Evolutionary conservation across 2,113 vertebrate species (phyloP).

Genomic region (Pelodiscus sinensis): DNA sequence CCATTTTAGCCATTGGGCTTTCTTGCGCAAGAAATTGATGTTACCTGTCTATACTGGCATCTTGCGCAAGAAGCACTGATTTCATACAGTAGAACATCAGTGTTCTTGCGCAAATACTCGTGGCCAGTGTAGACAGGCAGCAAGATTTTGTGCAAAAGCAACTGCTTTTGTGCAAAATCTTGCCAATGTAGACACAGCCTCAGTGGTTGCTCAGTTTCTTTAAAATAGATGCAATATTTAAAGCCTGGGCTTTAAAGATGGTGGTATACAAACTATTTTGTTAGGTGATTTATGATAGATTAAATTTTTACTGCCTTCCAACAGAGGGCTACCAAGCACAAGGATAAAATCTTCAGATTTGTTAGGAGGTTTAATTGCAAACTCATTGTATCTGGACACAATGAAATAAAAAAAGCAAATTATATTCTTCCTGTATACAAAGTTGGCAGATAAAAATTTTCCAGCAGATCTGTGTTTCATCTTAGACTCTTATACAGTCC

Average conservation of each 20-base stretch:
- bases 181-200: too few relatives aligned
- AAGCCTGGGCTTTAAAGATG: conserved; percentile 38
- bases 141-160: too few relatives aligned
- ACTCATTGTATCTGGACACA: conserved; percentile 31
- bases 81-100: too few relatives aligned
- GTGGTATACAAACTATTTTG: not conserved
- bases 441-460: not conserved
- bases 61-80: too few relatives aligned
- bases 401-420: conserved; percentile 45
- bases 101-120: too few relatives aligned
- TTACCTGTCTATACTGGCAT: too few relatives aligned
- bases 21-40: too few relatives aligned
- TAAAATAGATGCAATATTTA: conserved; percentile 24
- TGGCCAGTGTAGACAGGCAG: too few relatives aligned
- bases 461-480: not conserved
- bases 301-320: conserved; percentile 48
- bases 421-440: conserved; percentile 25
- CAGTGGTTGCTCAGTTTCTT: not conserved
- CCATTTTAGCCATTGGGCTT: too few relatives aligned
- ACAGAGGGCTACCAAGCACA: conserved; percentile 54
- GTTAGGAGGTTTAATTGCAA: conserved; percentile 50
- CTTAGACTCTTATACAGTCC: not conserved
- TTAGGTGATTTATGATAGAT: conserved; percentile 57
- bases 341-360: conserved; percentile 36
- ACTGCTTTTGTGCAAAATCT: too few relatives aligned